These are phyloP conservation scores for Scelioninae gen. 2 DNA, from an alignment of 2,888 invertebrate species.

Conservation along the genomic window DNA sequence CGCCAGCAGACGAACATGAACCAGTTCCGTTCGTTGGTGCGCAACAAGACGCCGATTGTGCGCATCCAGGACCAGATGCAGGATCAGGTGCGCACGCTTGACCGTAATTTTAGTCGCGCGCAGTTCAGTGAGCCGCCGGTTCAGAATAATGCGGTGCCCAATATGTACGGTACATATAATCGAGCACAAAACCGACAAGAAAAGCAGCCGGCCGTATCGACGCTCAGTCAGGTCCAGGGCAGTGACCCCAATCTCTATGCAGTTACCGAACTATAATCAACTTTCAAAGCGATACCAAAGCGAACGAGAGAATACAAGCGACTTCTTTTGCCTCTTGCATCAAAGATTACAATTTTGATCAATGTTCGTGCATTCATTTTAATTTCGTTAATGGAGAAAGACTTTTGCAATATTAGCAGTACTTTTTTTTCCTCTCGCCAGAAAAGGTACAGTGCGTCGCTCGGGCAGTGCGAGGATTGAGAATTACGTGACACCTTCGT, in stretches of 20 bases:
- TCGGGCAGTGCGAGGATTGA: too few species aligned
- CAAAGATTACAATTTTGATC: too few species aligned
- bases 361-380: too few species aligned
- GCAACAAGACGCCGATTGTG: constrained; percentile 72
- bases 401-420: too few species aligned
- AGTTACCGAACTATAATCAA: constrained; percentile 82
- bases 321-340: constrained; percentile 8
- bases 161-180: constrained; percentile 75
- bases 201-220: constrained; percentile 68
- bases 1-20: constrained; percentile 75
- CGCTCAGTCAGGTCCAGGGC: constrained; percentile 73
- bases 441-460: too few species aligned
- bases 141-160: constrained; percentile 71
- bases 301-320: constrained; percentile 38
- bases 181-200: constrained; percentile 71
- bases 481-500: too few species aligned
- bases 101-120: constrained; percentile 72
- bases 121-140: constrained; percentile 69
- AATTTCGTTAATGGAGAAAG: too few species aligned
- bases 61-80: constrained; percentile 73
- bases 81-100: constrained; percentile 72
- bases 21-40: constrained; percentile 77
- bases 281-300: constrained; percentile 56
- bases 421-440: too few species aligned
- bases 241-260: constrained; percentile 81